These are phyloP conservation scores for Nomada ferruginata DNA, from an alignment of 2,888 invertebrate species.

Conservation along the genomic window DNA sequence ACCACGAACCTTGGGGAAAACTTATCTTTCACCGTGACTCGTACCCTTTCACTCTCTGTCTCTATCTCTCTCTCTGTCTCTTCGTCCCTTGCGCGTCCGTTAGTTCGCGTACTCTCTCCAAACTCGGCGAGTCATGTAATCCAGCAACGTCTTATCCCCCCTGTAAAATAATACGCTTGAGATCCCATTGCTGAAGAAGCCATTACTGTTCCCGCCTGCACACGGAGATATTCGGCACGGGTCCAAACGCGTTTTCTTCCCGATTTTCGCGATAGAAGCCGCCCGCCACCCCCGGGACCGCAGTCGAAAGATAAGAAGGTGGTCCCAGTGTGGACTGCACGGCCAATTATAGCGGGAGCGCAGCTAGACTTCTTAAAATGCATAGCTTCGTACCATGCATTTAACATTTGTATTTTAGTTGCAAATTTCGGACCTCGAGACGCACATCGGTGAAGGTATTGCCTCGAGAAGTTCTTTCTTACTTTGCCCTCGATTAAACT, in stretches of 20 bases:
- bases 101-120: slow-evolving; percentile 45
- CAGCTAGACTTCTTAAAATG: slow-evolving; percentile 15
- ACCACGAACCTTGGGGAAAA: slow-evolving; percentile 40
- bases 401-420: slow-evolving; percentile 26
- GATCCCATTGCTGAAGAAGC: slow-evolving; percentile 73
- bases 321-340: not conserved
- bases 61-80: not conserved
- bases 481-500: not conserved
- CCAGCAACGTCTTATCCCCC: slow-evolving; percentile 64
- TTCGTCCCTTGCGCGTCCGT: slow-evolving; percentile 11
- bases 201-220: slow-evolving; percentile 68
- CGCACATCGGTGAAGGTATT: not conserved
- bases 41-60: slow-evolving; percentile 23
- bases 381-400: not conserved
- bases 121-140: slow-evolving; percentile 61
- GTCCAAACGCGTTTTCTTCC: slow-evolving; percentile 48
- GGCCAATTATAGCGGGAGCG: not conserved
- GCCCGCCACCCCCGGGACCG: not conserved
- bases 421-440: not conserved
- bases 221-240: slow-evolving; percentile 55
- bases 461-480: not conserved
- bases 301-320: slow-evolving; percentile 12
- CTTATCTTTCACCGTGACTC: slow-evolving; percentile 34
- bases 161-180: slow-evolving; percentile 81
- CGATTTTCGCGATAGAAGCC: slow-evolving; percentile 37